These are phyloP conservation scores for Mugil cephalus DNA, from an alignment of 2,113 vertebrate species.

Conservation along the genomic window DNA sequence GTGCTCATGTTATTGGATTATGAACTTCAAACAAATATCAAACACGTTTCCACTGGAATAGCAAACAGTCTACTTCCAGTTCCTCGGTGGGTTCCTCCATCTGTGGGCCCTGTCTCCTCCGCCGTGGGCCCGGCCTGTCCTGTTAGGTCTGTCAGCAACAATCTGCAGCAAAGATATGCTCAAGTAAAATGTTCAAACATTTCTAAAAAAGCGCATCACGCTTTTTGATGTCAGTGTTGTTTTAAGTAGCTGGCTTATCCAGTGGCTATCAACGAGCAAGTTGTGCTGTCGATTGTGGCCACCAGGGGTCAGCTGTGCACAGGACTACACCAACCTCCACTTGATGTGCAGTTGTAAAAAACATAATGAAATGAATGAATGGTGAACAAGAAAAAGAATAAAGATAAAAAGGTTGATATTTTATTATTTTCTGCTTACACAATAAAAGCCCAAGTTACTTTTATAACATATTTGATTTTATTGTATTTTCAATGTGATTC, in stretches of 20 bases:
- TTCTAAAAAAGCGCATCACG: rapidly evolving
- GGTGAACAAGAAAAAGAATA: no score
- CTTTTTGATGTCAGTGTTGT: neutral
- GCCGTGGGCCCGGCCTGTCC: constrained; percentile 1
- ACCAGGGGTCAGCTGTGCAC: constrained; percentile 78
- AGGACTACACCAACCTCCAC: constrained; percentile 29
- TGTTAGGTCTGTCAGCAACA: neutral
- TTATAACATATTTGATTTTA: no score
- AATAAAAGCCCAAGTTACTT: no score
- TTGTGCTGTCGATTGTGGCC: constrained; percentile 53
- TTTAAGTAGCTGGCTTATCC: neutral
- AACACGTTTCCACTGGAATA: constrained; percentile 75
- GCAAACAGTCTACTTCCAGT: constrained; percentile 80
- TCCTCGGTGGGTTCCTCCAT: constrained; percentile 66
- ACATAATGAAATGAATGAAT: neutral
- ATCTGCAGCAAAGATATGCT: neutral
- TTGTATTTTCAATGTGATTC: no score
- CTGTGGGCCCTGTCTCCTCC: constrained; percentile 51
- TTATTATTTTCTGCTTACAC: no score
- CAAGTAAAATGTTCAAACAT: neutral
- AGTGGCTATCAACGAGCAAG: neutral
- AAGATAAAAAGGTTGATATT: no score
- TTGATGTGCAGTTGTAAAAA: neutral
- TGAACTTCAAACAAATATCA: constrained; percentile 81
- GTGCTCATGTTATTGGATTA: constrained; percentile 70